Percentiles rank a stretch among this genome's conserved stretches.
These are phyloP conservation scores for Helicolenus hilgendorfi DNA, from an alignment of 2,797 vertebrate species.

Conservation along the genomic window DNA sequence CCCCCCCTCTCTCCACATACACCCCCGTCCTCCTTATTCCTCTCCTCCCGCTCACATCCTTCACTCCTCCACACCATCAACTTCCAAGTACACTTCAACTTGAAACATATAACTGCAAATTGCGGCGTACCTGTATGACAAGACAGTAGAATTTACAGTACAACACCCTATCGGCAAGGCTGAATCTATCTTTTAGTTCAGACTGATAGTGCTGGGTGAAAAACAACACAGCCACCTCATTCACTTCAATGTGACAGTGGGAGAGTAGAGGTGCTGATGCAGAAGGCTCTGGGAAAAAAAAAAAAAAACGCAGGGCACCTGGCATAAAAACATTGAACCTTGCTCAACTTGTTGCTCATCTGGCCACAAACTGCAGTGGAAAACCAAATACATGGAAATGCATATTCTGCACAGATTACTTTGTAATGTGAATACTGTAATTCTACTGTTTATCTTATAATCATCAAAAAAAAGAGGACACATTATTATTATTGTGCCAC, in stretches of 20 bases:
- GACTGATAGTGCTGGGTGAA: neutral
- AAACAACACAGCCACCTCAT: neutral
- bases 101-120: conserved; percentile 11
- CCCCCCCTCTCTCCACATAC: neutral
- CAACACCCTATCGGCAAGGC: neutral
- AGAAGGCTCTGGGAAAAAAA: neutral
- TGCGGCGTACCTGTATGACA: conserved; percentile 16
- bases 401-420: neutral
- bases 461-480: neutral
- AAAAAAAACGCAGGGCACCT: neutral
- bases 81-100: conserved; percentile 36
- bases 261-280: neutral
- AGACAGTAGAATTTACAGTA: neutral
- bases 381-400: neutral
- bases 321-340: neutral
- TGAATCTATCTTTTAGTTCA: neutral
- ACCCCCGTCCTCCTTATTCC: neutral
- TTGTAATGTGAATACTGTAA: neutral
- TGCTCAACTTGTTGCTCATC: neutral
- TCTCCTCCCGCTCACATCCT: conserved; percentile 14
- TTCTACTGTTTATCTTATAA: neutral
- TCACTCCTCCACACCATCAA: conserved; percentile 34
- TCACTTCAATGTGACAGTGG: neutral
- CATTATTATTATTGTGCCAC: neutral
- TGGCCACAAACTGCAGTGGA: neutral